Conservation (phyloP, 2,797 vertebrate species). For the Aselliscus stoliczkanus region DNA sequence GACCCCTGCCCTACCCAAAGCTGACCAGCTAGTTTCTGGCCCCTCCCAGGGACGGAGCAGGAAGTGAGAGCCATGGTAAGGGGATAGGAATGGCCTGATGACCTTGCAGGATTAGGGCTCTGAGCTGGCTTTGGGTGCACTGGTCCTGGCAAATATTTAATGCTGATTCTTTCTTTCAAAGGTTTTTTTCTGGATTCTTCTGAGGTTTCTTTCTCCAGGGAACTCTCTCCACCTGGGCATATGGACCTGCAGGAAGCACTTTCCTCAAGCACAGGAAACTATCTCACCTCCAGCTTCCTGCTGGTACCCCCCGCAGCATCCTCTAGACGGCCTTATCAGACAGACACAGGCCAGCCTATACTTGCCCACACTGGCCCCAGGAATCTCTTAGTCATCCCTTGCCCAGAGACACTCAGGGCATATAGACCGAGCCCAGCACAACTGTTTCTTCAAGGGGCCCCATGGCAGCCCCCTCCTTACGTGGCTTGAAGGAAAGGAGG, state of each 20-base stretch:
- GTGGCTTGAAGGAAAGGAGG: not conserved
- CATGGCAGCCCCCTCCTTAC: not conserved
- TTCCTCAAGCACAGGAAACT: not conserved
- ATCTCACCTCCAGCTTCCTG: not conserved
- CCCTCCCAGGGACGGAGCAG: not conserved
- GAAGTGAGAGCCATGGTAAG: not conserved
- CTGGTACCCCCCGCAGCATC: not conserved
- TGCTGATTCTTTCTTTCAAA: not conserved
- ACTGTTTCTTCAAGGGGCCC: not conserved
- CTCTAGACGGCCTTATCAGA: not conserved
- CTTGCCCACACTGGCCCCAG: not conserved
- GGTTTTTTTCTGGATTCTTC: not conserved
- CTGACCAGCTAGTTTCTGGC: not conserved
- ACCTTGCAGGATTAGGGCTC: not conserved
- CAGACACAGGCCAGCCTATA: not conserved
- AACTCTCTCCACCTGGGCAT: too few relatives aligned
- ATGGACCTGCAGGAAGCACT: too few relatives aligned
- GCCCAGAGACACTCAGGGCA: not conserved
- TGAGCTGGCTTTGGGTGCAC: not conserved
- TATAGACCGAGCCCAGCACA: not conserved
- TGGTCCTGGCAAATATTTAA: not conserved
- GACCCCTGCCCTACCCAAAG: not conserved
- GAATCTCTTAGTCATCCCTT: not conserved
- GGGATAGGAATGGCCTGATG: not conserved
- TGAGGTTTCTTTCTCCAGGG: not conserved